Conservation (phyloP, 2,113 vertebrate species). For the Heteronetta atricapilla region DNA sequence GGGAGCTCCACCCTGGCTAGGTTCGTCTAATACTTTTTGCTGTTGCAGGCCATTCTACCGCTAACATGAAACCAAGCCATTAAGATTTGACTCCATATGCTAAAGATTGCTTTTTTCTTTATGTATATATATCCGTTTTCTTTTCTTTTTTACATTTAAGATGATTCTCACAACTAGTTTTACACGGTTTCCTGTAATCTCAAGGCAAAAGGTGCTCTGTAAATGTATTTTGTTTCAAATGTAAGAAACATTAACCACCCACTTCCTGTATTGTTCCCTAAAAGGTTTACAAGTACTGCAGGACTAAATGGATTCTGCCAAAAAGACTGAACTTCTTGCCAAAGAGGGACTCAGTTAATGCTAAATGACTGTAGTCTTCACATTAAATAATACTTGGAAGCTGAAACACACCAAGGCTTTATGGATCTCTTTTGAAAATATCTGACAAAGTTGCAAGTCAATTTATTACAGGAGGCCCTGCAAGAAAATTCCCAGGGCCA, state of each 20-base stretch:
- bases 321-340: conserved; percentile 23
- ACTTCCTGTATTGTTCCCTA: conserved; percentile 66
- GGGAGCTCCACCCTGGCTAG: background rate
- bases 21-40: background rate
- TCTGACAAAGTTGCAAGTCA: conserved; percentile 15
- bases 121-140: too few relatives aligned
- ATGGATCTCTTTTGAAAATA: conserved; percentile 28
- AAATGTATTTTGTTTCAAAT: conserved; percentile 47
- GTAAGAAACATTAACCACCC: conserved; percentile 63
- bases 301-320: conserved; percentile 40
- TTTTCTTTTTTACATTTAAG: background rate
- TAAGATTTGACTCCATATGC: background rate
- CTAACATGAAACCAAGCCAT: background rate
- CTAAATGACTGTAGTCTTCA: conserved; percentile 40
- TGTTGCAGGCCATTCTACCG: background rate
- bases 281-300: conserved; percentile 63
- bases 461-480: conserved; percentile 32
- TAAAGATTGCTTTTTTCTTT: background rate
- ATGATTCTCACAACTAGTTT: background rate
- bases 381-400: conserved; percentile 44
- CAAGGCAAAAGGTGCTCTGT: conserved; percentile 32
- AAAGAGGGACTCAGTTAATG: conserved; percentile 21
- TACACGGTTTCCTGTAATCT: background rate
- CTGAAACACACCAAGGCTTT: conserved; percentile 15
- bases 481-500: conserved; percentile 43